Percentiles rank a stretch among this genome's conserved stretches.
phyloP scores from a whole-genome alignment of 2,113 vertebrate species.

The Cercocebus atys region DNA sequence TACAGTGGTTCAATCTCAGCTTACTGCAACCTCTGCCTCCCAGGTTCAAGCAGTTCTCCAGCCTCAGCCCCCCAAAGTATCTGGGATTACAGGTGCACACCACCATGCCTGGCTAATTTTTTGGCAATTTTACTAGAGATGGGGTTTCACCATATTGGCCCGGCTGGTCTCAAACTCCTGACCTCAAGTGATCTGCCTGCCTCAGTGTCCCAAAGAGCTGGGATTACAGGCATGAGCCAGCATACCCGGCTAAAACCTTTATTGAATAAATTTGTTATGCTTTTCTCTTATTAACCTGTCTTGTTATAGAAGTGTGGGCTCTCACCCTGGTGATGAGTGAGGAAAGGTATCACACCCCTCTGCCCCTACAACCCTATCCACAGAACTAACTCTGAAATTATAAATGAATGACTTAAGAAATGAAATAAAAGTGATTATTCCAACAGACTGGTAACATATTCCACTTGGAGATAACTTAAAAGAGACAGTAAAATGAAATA shows the following conservation, averaged over 20 bases:
- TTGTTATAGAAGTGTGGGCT: background rate
- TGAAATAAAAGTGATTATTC: background rate
- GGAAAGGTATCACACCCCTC: background rate
- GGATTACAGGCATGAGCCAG: no score
- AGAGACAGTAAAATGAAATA: background rate
- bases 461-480: background rate
- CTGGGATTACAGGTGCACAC: no score
- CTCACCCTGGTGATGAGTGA: background rate
- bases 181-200: no score
- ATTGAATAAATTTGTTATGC: background rate
- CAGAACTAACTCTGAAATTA: background rate
- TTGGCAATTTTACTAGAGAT: no score
- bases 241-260: background rate
- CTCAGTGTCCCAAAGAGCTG: no score
- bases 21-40: no score
- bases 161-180: no score
- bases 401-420: background rate
- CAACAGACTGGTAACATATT: background rate
- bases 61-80: no score
- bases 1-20: no score
- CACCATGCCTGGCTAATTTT: no score
- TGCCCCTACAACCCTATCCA: background rate
- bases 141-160: no score
- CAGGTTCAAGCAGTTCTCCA: no score
- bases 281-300: background rate